A percentile compares a stretch with the other conserved stretches of the same genome.
These are phyloP conservation scores for Eurosta solidaginis DNA, from an alignment of 1,140 invertebrate genomes.

Conservation along the genomic window DNA sequence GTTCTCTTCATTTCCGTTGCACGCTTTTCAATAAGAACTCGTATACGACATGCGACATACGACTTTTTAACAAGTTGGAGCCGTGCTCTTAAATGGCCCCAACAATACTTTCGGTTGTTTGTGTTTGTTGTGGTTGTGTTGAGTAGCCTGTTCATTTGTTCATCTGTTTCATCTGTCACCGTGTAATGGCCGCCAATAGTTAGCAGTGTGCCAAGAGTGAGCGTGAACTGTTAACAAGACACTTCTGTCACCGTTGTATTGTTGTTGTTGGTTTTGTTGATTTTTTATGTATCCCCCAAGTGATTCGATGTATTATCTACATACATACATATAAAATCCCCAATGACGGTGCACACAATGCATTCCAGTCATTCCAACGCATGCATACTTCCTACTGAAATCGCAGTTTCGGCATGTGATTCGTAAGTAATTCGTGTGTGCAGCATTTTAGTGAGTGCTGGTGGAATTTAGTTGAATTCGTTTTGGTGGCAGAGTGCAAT, in stretches of 20 bases:
- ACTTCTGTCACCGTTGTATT: neutral
- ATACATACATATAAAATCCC: too few relatives aligned
- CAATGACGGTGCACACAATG: neutral
- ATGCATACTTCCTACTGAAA: too few relatives aligned
- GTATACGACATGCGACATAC: neutral
- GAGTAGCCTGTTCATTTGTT: constrained; percentile 4
- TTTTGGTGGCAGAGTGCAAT: constrained; percentile 20
- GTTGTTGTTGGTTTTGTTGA: neutral
- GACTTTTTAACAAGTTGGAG: neutral
- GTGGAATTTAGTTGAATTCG: neutral
- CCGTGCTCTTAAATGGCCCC: constrained; percentile 7
- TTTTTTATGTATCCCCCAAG: neutral
- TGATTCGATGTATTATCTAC: neutral
- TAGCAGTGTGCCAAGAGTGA: constrained; percentile 4
- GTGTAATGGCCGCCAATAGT: neutral
- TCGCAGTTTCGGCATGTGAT: neutral
- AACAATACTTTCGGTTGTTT: too few relatives aligned
- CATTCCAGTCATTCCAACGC: constrained; percentile 23
- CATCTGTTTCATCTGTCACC: neutral
- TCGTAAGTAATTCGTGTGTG: neutral
- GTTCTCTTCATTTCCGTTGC: constrained; percentile 6
- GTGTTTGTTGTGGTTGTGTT: neutral
- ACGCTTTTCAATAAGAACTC: neutral
- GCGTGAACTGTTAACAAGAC: constrained; percentile 9
- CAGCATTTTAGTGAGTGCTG: neutral